Evolutionary conservation across 2,888 invertebrate species (phyloP).

Genomic region (Lapara coniferarum): DNA sequence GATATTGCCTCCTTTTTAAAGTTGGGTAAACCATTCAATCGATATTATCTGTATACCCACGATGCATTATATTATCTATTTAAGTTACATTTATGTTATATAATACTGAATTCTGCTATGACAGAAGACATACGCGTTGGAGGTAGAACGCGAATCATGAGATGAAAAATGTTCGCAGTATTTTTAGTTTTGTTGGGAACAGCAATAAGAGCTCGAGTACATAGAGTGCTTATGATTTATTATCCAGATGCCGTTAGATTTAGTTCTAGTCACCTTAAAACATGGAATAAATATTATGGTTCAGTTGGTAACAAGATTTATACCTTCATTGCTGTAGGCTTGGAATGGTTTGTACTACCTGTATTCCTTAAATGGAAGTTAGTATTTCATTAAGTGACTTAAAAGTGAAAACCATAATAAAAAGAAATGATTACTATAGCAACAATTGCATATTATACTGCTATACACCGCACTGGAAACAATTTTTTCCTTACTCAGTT

Average conservation of each 20-base stretch:
- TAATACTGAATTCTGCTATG: neutral
- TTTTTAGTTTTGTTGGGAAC: constrained; percentile 11
- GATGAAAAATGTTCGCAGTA: constrained; percentile 11
- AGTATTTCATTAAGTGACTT: no score
- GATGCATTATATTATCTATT: no score
- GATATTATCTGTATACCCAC: no score
- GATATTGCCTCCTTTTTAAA: no score
- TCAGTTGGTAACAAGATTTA: neutral
- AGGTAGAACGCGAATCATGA: neutral
- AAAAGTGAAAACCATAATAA: no score
- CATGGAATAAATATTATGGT: neutral
- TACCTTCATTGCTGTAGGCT: neutral
- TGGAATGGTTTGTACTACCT: no score
- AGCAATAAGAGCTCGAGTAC: constrained; percentile 8
- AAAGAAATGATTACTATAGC: no score
- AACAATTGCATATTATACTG: no score
- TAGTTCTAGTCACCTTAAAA: neutral
- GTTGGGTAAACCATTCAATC: no score
- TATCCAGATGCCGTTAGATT: neutral
- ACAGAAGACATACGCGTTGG: neutral
- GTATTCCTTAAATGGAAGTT: no score
- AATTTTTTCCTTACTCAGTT: no score
- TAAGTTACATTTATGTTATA: neutral
- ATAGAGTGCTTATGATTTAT: constrained; percentile 7
- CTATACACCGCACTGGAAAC: no score